These are phyloP conservation scores for Dasypus novemcinctus DNA, from an alignment of 2,113 vertebrate genomes.

Conservation along the genomic window DNA sequence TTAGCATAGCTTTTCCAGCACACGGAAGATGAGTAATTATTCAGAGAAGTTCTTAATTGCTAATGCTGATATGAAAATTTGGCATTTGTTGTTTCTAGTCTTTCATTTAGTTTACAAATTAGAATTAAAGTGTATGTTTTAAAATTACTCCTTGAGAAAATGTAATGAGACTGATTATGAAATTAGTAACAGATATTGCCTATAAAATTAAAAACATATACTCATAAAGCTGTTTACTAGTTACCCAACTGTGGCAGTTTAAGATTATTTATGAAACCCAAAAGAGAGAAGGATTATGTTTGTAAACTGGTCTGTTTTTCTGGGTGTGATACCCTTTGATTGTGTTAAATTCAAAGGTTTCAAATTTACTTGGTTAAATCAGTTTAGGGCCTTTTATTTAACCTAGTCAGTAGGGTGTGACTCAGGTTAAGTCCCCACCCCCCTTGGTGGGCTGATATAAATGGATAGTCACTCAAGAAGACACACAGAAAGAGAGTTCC, in stretches of 20 bases:
- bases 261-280: too few species aligned
- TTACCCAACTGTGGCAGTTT: neutral
- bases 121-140: neutral
- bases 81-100: neutral
- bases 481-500: too few species aligned
- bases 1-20: neutral
- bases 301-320: too few species aligned
- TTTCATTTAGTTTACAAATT: slow-evolving; percentile 50
- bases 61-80: slow-evolving; percentile 19
- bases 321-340: too few species aligned
- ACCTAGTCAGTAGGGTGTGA: too few species aligned
- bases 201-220: neutral
- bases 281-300: too few species aligned
- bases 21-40: neutral
- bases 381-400: too few species aligned
- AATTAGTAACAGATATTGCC: slow-evolving; percentile 15
- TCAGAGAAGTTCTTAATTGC: neutral
- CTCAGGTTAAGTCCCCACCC: too few species aligned
- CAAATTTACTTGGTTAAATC: too few species aligned
- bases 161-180: neutral
- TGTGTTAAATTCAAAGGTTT: too few species aligned
- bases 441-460: too few species aligned
- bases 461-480: too few species aligned
- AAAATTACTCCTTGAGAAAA: slow-evolving; percentile 45
- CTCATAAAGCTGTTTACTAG: neutral